These are phyloP conservation scores for Drosophila fuyamai DNA, from an alignment of 1,140 invertebrate species.

Conservation along the genomic window DNA sequence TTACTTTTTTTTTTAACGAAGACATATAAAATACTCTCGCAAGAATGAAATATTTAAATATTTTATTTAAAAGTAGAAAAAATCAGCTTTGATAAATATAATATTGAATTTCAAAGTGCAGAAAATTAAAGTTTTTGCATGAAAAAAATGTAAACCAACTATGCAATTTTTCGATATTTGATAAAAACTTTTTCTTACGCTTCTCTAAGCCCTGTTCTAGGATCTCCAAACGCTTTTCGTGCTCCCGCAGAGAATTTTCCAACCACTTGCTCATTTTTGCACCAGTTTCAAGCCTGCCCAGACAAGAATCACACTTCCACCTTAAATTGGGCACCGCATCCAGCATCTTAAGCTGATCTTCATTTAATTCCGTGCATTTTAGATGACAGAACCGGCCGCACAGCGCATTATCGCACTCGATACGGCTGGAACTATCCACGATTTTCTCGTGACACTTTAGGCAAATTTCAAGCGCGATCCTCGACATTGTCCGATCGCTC, in stretches of 20 bases:
- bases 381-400: constrained; percentile 35
- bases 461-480: constrained; percentile 34
- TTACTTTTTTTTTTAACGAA: too few species aligned
- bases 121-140: too few species aligned
- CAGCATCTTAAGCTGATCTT: constrained; percentile 25
- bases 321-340: constrained; percentile 21
- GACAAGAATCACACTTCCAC: constrained; percentile 50
- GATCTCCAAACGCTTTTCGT: constrained; percentile 60
- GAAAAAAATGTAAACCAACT: too few species aligned
- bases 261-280: constrained; percentile 30
- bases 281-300: background rate
- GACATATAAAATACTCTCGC: too few species aligned
- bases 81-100: too few species aligned
- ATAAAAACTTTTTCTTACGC: constrained; percentile 27
- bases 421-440: background rate
- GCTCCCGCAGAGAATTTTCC: constrained; percentile 36
- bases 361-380: constrained; percentile 26
- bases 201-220: constrained; percentile 40
- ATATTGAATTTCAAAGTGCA: too few species aligned
- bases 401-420: constrained; percentile 32
- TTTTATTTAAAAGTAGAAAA: too few species aligned
- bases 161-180: background rate
- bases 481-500: constrained; percentile 55
- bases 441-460: constrained; percentile 42
- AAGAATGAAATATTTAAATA: too few species aligned